Base-by-base conservation (phyloP, 35 echinoderm and acorn worm genomes). In the Heliocidaris erythrogramma region DNA sequence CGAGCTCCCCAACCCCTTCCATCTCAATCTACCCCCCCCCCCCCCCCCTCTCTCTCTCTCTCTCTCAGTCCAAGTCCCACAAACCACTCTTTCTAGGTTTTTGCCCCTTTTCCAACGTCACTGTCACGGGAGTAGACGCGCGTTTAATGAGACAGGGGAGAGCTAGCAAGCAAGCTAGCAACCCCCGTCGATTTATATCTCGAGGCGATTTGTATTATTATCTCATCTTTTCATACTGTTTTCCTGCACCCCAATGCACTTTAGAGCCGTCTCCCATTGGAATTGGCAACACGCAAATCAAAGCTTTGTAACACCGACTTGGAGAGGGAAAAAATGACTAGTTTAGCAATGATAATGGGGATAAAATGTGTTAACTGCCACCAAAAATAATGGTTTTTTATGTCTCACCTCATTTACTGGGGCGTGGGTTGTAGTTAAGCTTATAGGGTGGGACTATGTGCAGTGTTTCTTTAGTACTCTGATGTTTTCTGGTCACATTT, bases 181-280 rank as follows among this genome's bases (percentile, higher is more conserved):
- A 92, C 42, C 49, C 91, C 91, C 50, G 91, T 59, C 91, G 91
- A 32, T 92, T 92, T n/a, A 30, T 92, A 30, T 56, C 91, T 92
- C 30, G 48, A 29, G 91, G 91, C 91, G 47, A 92, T 92, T 59
- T 48, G 87, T 48, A 89, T 92, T 92, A 48, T 92, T 92, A 92
- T 92, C 91, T 92, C 91, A 92, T 48, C 48, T 48, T 59, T 92
- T 92, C 91, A 92, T 59, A 30, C 49, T 92, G 91, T 92, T 92
- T 52, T 32, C 48, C 47, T 92, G 50, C 91, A 92, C 91, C 91
- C 49, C 47, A 50, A 32, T 92, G 91, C 49, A 92, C 91, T 92
- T 92, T 92, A 30, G 65, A 47, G 87, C 87, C 31, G 12, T 48
- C 47, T 89, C 87, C 87, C 87, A 14, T 31, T 12, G 87, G 87